Evolutionary conservation across 2,888 invertebrate species (phyloP).

Genomic region (Pediacus dermestoides): DNA sequence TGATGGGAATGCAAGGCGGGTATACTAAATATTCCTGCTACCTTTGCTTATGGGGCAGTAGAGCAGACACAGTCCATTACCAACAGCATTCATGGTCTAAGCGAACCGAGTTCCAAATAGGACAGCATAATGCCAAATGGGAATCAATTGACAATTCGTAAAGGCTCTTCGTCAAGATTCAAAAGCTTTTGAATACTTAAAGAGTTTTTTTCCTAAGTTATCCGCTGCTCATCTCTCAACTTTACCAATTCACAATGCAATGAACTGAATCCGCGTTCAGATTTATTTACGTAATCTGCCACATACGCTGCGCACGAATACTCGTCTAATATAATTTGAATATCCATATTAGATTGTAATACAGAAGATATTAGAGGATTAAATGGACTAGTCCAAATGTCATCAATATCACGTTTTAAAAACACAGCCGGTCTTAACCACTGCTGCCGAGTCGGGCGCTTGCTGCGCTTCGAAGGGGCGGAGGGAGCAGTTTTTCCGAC

Average conservation of each 20-base stretch:
- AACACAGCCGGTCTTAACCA: constrained; percentile 42
- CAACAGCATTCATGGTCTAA: constrained; percentile 22
- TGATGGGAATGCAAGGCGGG: constrained; percentile 29
- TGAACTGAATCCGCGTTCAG: constrained; percentile 39
- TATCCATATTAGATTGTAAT: constrained; percentile 41
- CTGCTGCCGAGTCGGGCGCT: too few species aligned
- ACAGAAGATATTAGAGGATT: constrained; percentile 41
- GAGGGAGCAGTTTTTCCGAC: too few species aligned
- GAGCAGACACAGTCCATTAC: constrained; percentile 22
- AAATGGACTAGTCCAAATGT: constrained; percentile 44
- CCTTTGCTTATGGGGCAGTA: constrained; percentile 28
- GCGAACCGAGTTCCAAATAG: constrained; percentile 19
- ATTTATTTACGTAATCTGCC: constrained; percentile 44
- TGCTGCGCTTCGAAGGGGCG: too few species aligned
- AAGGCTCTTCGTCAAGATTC: too few species aligned
- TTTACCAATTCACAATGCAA: constrained; percentile 36
- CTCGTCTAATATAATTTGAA: constrained; percentile 44
- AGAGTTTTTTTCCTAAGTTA: constrained; percentile 15
- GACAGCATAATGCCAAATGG: constrained; percentile 24
- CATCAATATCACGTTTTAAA: constrained; percentile 33
- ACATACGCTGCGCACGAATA: constrained; percentile 45
- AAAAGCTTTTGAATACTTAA: constrained; percentile 17
- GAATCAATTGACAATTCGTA: constrained; percentile 20
- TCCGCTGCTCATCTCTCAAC: constrained; percentile 33
- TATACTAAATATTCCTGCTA: constrained; percentile 31